phyloP scores from a whole-genome alignment of 1,140 invertebrate species.

The Drosophila pectinifera region DNA sequence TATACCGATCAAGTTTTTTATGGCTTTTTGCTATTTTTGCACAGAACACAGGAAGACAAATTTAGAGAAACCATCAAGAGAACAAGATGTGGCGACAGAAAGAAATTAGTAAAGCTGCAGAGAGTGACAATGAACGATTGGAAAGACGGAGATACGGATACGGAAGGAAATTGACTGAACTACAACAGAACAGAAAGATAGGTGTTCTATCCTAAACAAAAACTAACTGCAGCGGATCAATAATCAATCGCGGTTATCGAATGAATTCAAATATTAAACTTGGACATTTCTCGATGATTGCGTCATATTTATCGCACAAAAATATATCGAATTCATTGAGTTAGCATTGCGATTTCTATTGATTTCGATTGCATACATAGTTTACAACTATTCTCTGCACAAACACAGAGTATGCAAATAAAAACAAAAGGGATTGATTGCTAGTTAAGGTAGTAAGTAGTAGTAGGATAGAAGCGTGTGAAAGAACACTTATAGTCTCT shows the following conservation, averaged over 20 bases:
- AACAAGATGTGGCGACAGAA: slow-evolving; percentile 36
- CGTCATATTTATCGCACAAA: background rate
- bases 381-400: slow-evolving; percentile 8
- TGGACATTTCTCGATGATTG: background rate
- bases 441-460: slow-evolving; percentile 23
- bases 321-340: background rate
- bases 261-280: slow-evolving; percentile 1
- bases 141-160: slow-evolving; percentile 27
- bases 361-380: slow-evolving; percentile 12
- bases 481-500: slow-evolving; percentile 50
- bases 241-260: slow-evolving; percentile 10
- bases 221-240: slow-evolving; percentile 15
- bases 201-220: slow-evolving; percentile 29
- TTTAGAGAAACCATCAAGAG: slow-evolving; percentile 32
- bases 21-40: slow-evolving; percentile 4
- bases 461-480: slow-evolving; percentile 40
- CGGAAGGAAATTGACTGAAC: slow-evolving; percentile 35
- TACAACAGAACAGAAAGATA: slow-evolving; percentile 40
- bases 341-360: slow-evolving; percentile 10
- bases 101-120: slow-evolving; percentile 42
- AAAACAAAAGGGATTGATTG: slow-evolving; percentile 42
- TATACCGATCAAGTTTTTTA: slow-evolving; percentile 2
- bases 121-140: slow-evolving; percentile 40
- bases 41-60: slow-evolving; percentile 28
- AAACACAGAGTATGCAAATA: slow-evolving; percentile 11